Evolutionary conservation across 2,888 invertebrate species (phyloP).

Genomic region (Pyrrhosoma nymphula): DNA sequence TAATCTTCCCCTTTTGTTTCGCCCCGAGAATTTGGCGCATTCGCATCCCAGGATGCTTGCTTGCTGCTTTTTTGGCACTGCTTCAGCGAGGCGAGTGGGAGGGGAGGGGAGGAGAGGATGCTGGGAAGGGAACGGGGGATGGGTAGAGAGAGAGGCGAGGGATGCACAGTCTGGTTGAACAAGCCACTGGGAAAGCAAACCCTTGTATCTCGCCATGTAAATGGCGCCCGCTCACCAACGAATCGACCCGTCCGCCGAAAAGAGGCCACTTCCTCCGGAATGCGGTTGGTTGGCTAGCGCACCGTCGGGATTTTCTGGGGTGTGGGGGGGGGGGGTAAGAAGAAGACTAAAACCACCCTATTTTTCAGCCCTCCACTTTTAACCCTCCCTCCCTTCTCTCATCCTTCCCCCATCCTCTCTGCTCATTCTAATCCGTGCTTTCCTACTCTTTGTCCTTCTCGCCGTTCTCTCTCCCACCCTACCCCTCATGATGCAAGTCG

Average conservation of each 20-base stretch:
- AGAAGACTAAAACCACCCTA: not conserved
- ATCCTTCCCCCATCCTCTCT: not conserved
- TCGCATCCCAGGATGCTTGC: not conserved
- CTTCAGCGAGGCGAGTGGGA: not conserved
- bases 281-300: not conserved
- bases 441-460: not conserved
- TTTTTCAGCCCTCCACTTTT: not conserved
- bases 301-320: not conserved
- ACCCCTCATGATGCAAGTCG: too few species aligned
- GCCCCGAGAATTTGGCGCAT: not conserved
- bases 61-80: not conserved
- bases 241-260: conserved; percentile 9
- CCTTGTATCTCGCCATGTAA: conserved; percentile 57
- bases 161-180: not conserved
- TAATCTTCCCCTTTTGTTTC: not conserved
- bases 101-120: not conserved
- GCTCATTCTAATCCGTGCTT: not conserved
- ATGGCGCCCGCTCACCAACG: conserved; percentile 14
- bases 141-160: not conserved
- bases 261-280: not conserved
- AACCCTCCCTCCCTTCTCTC: not conserved
- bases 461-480: not conserved
- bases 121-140: not conserved
- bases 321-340: not conserved
- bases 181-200: conserved; percentile 39